A percentile compares a stretch with the other conserved stretches of the same genome.
These are phyloP conservation scores for Plotosus lineatus DNA, from an alignment of 2,113 vertebrate species.

Conservation along the genomic window DNA sequence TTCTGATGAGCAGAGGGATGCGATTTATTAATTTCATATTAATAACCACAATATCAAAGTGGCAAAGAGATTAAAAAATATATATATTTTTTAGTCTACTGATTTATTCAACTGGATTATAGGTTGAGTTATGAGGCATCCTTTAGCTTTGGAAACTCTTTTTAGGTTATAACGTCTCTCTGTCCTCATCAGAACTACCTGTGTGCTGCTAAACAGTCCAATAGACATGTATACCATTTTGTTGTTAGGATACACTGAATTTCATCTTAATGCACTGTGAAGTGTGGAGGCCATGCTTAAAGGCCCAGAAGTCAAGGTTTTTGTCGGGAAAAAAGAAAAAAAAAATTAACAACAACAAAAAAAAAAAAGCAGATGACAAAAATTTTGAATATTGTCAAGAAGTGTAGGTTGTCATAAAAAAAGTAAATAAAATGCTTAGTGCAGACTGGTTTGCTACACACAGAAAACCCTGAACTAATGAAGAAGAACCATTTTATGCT, in stretches of 20 bases:
- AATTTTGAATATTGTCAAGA: constrained; percentile 18
- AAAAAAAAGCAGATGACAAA: constrained; percentile 7
- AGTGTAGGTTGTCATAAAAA: constrained; percentile 3
- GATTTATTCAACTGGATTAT: background rate
- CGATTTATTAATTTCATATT: background rate
- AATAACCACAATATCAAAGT: background rate
- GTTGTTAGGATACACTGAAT: constrained; percentile 79
- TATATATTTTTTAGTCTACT: background rate
- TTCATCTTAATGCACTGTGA: constrained; percentile 83
- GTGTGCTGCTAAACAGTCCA: constrained; percentile 71
- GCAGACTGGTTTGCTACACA: constrained; percentile 38
- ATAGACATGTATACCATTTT: constrained; percentile 53
- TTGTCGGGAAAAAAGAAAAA: constrained; percentile 36
- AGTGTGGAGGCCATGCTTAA: constrained; percentile 66
- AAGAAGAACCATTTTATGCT: constrained; percentile 12
- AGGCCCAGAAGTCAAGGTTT: constrained; percentile 57
- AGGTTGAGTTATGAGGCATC: background rate
- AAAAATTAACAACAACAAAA: too few species aligned
- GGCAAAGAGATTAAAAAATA: background rate
- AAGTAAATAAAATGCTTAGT: constrained; percentile 13
- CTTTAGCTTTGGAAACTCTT: background rate
- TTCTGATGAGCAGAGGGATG: constrained; percentile 42
- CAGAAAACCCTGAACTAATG: constrained; percentile 14
- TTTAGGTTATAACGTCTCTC: background rate
- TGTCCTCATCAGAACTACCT: constrained; percentile 57